phyloP scores from a whole-genome alignment of 2,797 vertebrate species.

The Rhabdophis nuchalis region DNA sequence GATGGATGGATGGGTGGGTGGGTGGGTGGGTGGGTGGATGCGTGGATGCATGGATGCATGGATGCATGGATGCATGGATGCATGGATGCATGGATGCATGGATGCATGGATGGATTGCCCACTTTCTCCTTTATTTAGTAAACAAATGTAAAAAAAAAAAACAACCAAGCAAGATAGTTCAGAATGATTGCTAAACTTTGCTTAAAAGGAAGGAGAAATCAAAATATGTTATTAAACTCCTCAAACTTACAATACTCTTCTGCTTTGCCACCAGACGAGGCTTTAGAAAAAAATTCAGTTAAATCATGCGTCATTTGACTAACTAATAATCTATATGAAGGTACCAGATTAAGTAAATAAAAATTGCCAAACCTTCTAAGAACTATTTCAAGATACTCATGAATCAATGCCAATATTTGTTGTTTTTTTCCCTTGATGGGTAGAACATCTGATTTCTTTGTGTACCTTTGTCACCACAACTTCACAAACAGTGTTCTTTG shows the following conservation, averaged over 20 bases:
- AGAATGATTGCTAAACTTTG: neutral
- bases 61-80: too few relatives aligned
- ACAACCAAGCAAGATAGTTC: neutral
- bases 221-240: neutral
- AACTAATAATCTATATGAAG: neutral
- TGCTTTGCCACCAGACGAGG: too few relatives aligned
- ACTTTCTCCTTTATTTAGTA: neutral
- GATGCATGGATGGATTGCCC: neutral
- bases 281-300: neutral
- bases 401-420: constrained; percentile 21
- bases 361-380: neutral
- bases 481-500: neutral
- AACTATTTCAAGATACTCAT: neutral
- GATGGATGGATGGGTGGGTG: too few relatives aligned
- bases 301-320: neutral
- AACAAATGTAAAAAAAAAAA: neutral
- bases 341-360: constrained; percentile 6
- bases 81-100: too few relatives aligned
- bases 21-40: too few relatives aligned
- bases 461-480: neutral
- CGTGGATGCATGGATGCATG: too few relatives aligned
- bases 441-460: neutral
- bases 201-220: neutral
- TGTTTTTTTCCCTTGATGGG: neutral
- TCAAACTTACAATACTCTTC: too few relatives aligned